Evolutionary conservation across 2,797 vertebrate genomes (phyloP).

Genomic region (Octomys mimax): DNA sequence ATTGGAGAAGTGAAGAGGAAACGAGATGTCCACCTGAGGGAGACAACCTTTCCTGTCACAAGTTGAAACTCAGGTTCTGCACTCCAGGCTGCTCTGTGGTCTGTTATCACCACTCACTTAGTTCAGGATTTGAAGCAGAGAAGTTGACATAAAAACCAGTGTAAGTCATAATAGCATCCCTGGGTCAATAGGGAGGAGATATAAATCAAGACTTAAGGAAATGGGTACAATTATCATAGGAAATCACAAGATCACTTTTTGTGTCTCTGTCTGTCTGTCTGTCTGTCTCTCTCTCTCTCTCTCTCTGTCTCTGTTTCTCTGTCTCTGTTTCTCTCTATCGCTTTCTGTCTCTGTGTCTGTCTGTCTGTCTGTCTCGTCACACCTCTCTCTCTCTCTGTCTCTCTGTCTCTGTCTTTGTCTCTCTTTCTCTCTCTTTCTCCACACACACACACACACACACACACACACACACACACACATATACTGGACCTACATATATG

Average conservation of each 20-base stretch:
- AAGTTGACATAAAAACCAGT: neutral
- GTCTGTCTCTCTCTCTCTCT: too few relatives aligned
- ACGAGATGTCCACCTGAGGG: neutral
- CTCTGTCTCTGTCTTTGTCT: too few relatives aligned
- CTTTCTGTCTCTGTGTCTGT: too few relatives aligned
- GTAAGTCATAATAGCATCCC: neutral
- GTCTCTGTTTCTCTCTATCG: too few relatives aligned
- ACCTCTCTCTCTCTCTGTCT: too few relatives aligned
- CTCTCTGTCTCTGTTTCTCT: too few relatives aligned
- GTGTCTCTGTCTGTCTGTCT: too few relatives aligned
- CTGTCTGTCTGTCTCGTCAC: too few relatives aligned
- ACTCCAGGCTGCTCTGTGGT: neutral
- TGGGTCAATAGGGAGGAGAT: neutral
- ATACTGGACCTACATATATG: neutral
- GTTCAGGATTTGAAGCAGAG: neutral
- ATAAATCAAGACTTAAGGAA: slow-evolving; percentile 28
- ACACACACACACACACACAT: neutral
- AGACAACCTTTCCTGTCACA: neutral
- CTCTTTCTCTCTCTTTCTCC: too few relatives aligned
- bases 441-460: neutral
- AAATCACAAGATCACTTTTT: neutral
- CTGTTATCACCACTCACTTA: neutral
- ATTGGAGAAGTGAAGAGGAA: slow-evolving; percentile 23
- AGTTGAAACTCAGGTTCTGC: neutral
- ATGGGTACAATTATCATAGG: neutral